A percentile compares a stretch with the other conserved stretches of the same genome.
phyloP scores from a whole-genome alignment of 1,140 invertebrate species.

The Drosophila repleta region DNA sequence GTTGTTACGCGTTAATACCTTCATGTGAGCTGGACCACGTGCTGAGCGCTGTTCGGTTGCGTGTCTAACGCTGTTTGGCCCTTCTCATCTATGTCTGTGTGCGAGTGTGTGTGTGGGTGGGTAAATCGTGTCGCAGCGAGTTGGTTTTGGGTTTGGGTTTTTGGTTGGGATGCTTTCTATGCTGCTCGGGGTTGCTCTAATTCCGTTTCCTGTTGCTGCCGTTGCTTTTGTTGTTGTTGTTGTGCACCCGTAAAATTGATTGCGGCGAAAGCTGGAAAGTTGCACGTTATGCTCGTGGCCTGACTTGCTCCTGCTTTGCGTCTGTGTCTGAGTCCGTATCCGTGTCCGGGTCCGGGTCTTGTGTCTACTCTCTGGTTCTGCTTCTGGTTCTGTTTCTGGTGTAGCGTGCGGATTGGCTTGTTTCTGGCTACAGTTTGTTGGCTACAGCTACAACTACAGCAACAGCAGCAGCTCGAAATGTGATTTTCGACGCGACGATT shows the following conservation, averaged over 20 bases:
- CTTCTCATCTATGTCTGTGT: slow-evolving; percentile 26
- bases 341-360: slow-evolving; percentile 4
- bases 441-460: not conserved
- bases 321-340: slow-evolving; percentile 13
- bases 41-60: slow-evolving; percentile 58
- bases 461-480: slow-evolving; percentile 22
- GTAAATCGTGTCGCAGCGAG: slow-evolving; percentile 28
- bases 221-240: slow-evolving; percentile 44
- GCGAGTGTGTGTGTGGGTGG: slow-evolving; percentile 22
- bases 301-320: slow-evolving; percentile 69
- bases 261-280: slow-evolving; percentile 83
- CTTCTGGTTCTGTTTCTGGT: slow-evolving; percentile 40
- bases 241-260: slow-evolving; percentile 82
- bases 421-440: slow-evolving; percentile 41
- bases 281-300: slow-evolving; percentile 82
- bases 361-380: slow-evolving; percentile 16
- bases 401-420: slow-evolving; percentile 49
- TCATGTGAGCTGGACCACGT: slow-evolving; percentile 84
- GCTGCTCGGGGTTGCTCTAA: slow-evolving; percentile 69
- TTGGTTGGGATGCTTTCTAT: slow-evolving; percentile 29
- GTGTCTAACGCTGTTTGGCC: slow-evolving; percentile 68
- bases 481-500: slow-evolving; percentile 36
- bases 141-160: slow-evolving; percentile 29
- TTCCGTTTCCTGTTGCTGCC: slow-evolving; percentile 55
- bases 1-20: slow-evolving; percentile 84